A percentile compares a stretch with the other conserved stretches of the same genome.
Evolutionary conservation across 2,888 invertebrate genomes (phyloP).

Genomic region (Candidula unifasciata): DNA sequence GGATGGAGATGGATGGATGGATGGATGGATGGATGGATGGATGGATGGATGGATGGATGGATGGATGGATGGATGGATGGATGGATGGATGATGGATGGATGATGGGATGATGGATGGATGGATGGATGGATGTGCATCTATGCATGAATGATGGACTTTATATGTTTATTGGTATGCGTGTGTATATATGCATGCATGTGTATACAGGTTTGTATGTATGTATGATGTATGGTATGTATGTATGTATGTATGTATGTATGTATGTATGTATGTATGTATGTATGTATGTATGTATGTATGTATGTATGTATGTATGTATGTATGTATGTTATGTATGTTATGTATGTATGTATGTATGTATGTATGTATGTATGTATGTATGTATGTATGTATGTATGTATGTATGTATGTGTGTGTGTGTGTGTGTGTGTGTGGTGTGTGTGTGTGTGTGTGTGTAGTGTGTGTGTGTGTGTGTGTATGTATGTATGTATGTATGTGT

Average conservation of each 20-base stretch:
- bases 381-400: not conserved
- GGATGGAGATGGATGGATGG: not conserved
- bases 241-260: not conserved
- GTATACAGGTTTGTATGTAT: not conserved
- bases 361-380: not conserved
- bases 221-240: not conserved
- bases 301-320: not conserved
- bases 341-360: not conserved
- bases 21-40: not conserved
- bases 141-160: not conserved
- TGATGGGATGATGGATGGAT: not conserved
- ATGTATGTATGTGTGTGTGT: not conserved
- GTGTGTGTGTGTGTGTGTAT: not conserved
- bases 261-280: constrained; percentile 1
- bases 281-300: not conserved
- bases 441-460: not conserved
- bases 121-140: not conserved
- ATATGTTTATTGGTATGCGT: not conserved
- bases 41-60: not conserved
- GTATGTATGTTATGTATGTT: not conserved
- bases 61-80: not conserved
- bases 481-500: not conserved
- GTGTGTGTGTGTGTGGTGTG: not conserved
- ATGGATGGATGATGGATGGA: not conserved
- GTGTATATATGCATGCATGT: not conserved